These are phyloP conservation scores for Proterorhinus semilunaris DNA, from an alignment of 2,113 vertebrate species.

Conservation along the genomic window DNA sequence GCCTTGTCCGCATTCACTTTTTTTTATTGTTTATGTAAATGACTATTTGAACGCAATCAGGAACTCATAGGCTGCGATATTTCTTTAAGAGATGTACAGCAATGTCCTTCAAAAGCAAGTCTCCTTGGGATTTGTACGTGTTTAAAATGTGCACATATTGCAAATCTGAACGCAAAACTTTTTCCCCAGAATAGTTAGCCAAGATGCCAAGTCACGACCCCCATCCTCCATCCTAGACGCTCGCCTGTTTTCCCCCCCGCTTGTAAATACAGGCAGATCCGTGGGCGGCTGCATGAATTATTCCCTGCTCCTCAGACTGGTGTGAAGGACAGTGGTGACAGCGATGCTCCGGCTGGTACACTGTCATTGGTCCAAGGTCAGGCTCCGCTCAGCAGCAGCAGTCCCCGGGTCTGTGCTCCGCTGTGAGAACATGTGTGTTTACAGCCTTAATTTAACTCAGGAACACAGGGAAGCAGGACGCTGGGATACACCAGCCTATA, in stretches of 20 bases:
- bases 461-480: constrained; percentile 35
- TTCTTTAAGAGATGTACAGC: too few relatives aligned
- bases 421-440: constrained; percentile 62
- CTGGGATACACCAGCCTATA: constrained; percentile 17
- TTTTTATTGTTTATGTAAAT: too few relatives aligned
- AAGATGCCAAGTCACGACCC: too few relatives aligned
- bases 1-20: too few relatives aligned
- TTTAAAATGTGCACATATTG: too few relatives aligned
- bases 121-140: too few relatives aligned
- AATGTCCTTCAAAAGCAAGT: too few relatives aligned
- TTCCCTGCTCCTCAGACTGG: constrained; percentile 24
- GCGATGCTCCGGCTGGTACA: constrained; percentile 58
- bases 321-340: constrained; percentile 63
- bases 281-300: constrained; percentile 46
- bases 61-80: too few relatives aligned
- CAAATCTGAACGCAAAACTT: too few relatives aligned
- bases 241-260: not conserved
- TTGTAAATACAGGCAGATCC: constrained; percentile 45
- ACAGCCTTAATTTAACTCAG: constrained; percentile 60
- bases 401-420: constrained; percentile 48
- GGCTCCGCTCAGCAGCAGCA: not conserved
- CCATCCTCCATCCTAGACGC: not conserved
- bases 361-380: constrained; percentile 71
- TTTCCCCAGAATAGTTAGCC: too few relatives aligned
- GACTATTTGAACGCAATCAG: too few relatives aligned